Evolutionary conservation across 2,797 vertebrate genomes (phyloP), one percentile per base, ranked within the genome.

Genomic region (Pseudomugil gertrudae): DNA sequence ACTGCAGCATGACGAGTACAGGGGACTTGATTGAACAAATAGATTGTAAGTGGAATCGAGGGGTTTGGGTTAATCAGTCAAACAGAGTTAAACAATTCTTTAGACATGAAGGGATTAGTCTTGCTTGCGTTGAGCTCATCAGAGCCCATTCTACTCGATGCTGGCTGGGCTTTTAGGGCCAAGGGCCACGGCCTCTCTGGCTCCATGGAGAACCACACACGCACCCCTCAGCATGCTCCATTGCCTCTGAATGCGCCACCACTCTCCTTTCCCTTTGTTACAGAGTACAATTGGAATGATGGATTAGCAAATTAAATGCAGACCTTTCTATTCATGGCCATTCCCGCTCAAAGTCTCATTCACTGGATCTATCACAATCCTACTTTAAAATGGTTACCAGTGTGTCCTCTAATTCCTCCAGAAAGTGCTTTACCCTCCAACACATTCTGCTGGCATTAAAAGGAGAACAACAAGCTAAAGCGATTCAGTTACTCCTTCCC

Each of bases 281-380:
- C 64, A 21, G 13, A 63, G 78, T 21, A 89, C 90, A 90, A 89
- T 90, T 88, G 88, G 80, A 91, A 83, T 88, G 89, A 91, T 88
- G 86, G 89, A 92, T 92, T 91, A 90, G 84, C 87, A 91, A 91
- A 92, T 91, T 88, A 91, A 92, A 92, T 88, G 87, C 80, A 86
- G 84, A 89, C 87, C 79, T 81, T 83, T 86, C 85, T 86, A 87
- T 89, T 91, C 83, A 81, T 79, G 82, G 72, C 76, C 78, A 78
- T 69, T 79, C 74, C 75, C 48, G 69, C 82, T 79, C 74, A 60
- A 82, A 83, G 83, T 83, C 80, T 87, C 65, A 75, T 89, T 87
- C 82, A 78, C 71, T 61, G 65, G 72, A 85, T 84, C 80, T 64
- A 54, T 87, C 74, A 38, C 78, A 76, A 50, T 52, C 70, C 67